Percentiles rank a stretch among this genome's conserved stretches.
phyloP scores from a whole-genome alignment of 2,797 vertebrate species.

The Myiotriccus ornatus region DNA sequence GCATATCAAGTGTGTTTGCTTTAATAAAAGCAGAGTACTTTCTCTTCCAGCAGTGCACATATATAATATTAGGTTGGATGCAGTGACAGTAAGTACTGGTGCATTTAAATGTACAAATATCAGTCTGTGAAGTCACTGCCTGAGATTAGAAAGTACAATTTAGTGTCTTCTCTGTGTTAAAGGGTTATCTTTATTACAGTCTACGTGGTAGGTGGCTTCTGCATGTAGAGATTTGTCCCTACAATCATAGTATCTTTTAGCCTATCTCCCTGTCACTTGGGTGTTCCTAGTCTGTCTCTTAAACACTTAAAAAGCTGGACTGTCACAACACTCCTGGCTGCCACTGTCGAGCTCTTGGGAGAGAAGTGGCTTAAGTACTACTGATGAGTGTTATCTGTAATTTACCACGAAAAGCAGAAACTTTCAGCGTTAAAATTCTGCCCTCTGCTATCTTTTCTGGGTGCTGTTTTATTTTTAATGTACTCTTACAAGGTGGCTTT shows the following conservation, averaged over 20 bases:
- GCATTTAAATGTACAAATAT: background rate
- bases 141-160: background rate
- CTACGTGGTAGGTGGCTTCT: background rate
- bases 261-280: background rate
- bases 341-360: background rate
- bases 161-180: background rate
- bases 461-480: slow-evolving; percentile 59
- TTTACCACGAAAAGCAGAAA: slow-evolving; percentile 46
- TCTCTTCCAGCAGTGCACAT: background rate
- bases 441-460: slow-evolving; percentile 4
- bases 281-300: background rate
- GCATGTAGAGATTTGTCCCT: background rate
- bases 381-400: slow-evolving; percentile 26
- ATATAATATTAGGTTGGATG: background rate
- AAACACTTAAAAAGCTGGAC: background rate
- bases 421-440: slow-evolving; percentile 41
- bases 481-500: slow-evolving; percentile 48
- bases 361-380: slow-evolving; percentile 19
- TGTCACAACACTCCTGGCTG: background rate
- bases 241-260: background rate
- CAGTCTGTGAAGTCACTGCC: background rate
- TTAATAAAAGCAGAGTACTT: background rate
- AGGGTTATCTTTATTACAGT: background rate
- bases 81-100: background rate
- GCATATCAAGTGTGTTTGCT: background rate